Percentiles rank a stretch among this genome's conserved stretches.
These are phyloP conservation scores for Microctonus brassicae DNA, from an alignment of 2,888 invertebrate genomes.

Conservation along the genomic window DNA sequence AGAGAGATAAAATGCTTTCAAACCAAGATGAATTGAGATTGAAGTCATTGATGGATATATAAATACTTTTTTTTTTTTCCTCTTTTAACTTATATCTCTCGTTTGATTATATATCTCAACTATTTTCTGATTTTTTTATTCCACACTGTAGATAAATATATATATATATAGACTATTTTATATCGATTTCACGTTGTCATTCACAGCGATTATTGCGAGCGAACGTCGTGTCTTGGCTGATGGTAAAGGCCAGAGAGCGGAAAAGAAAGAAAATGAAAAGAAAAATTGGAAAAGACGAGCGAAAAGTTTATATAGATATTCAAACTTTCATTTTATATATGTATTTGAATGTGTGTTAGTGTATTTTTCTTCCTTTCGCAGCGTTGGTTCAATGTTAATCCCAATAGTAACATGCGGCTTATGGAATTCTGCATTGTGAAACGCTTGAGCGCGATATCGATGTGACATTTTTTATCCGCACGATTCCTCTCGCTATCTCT, in stretches of 20 bases:
- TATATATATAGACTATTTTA: not conserved
- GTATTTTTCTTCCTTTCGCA: not conserved
- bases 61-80: not conserved
- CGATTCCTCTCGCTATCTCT: not conserved
- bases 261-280: not conserved
- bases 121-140: not conserved
- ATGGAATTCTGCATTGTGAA: slow-evolving; percentile 15
- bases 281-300: not conserved
- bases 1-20: not conserved
- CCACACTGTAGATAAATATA: too few species aligned
- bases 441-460: not conserved
- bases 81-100: not conserved
- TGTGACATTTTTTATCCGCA: not conserved
- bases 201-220: not conserved
- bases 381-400: not conserved
- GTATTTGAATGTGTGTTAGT: not conserved
- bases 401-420: slow-evolving; percentile 17
- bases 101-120: not conserved
- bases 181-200: not conserved
- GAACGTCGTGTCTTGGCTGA: not conserved
- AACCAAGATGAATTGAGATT: not conserved
- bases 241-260: not conserved
- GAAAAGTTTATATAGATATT: not conserved
- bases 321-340: not conserved
- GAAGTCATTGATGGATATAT: not conserved